Evolutionary conservation across 2,113 vertebrate species (phyloP), one percentile per base, ranked within the genome.

Genomic region (Syngnathus typhle): DNA sequence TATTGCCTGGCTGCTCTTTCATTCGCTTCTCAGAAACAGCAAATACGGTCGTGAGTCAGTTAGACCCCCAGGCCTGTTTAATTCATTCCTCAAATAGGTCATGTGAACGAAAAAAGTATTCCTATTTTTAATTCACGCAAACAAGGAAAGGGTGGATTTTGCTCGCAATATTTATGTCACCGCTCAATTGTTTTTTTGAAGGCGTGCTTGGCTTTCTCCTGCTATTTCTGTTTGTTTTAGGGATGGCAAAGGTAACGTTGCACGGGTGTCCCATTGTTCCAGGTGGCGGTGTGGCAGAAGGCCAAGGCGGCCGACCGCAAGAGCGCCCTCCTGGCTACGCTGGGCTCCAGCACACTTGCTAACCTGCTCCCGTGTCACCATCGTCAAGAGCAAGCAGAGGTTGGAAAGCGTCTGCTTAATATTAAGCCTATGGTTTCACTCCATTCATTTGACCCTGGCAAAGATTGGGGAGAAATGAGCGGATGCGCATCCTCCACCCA

Each of bases 281-380:
- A 99, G 97, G 91, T 91, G 85, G 85, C 93, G 84, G 77, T 96
- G 78, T 99, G 96, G 96, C 96, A 98, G 87, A 99, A 99, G 85
- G 85, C 88, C 84, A 94, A 85, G 82, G 95, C 90, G 77, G 89
- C 93, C 1, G 93, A 96, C 90, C 92, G 93, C 88, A 93, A 93
- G 88, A 93, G 90, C 78, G 96, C 95, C 80, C 94, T 97, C 73
- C 88, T 95, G 80, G 93, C 93, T 44, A 92, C 94, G 51, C 91
- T 99, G 87, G 96, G 96, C 76, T 86, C 93, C 71, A 68, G 89
- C 16, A 36, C 89, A 56, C 91, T 94, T 85, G 78, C 88, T 88
- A 93, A 90, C 88, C 90, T 99, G 92, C 88, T 94, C 63, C 88
- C 91, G 49, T 90, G 94, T 86, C 91, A 93, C 60, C 91, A 94